Conservation (phyloP, 2,888 invertebrate genomes). For the Dendrolimus houi region DNA sequence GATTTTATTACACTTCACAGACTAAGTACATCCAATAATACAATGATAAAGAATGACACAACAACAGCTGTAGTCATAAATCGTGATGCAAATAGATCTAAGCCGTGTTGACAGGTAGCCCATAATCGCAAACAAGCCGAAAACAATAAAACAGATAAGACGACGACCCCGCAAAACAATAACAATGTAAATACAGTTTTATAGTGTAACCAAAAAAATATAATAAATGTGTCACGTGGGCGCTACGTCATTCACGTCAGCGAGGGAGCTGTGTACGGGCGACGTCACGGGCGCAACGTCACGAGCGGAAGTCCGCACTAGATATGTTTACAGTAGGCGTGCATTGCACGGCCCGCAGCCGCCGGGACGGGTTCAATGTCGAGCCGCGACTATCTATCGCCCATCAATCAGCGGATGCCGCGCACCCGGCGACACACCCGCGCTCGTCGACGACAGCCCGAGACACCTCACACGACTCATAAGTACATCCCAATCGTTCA, state of each 20-base stretch:
- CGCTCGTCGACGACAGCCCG: slow-evolving; percentile 11
- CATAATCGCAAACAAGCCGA: slow-evolving; percentile 43
- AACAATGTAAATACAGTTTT: slow-evolving; percentile 67
- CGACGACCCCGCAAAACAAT: slow-evolving; percentile 63
- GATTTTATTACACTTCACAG: no score
- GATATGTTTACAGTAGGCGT: slow-evolving; percentile 56
- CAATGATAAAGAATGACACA: not conserved
- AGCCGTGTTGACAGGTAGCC: slow-evolving; percentile 27
- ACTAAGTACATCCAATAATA: not conserved
- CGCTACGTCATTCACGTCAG: slow-evolving; percentile 38
- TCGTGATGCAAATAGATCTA: not conserved
- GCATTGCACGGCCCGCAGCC: slow-evolving; percentile 25
- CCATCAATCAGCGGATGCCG: slow-evolving; percentile 60
- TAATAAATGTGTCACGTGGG: slow-evolving; percentile 58
- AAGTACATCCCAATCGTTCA: slow-evolving; percentile 14
- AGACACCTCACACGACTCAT: slow-evolving; percentile 13
- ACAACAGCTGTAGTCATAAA: not conserved
- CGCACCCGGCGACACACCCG: slow-evolving; percentile 7
- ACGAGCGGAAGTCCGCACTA: slow-evolving; percentile 67
- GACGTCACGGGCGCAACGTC: slow-evolving; percentile 61
- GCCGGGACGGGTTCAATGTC: slow-evolving; percentile 68
- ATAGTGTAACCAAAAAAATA: slow-evolving; percentile 69
- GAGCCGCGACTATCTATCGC: slow-evolving; percentile 61
- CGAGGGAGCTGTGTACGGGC: slow-evolving; percentile 17
- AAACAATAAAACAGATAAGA: slow-evolving; percentile 64